Evolutionary conservation across 1,140 invertebrate species (phyloP), one percentile per base, ranked within the genome.

Genomic region (Caenorhabditis inopinata): DNA sequence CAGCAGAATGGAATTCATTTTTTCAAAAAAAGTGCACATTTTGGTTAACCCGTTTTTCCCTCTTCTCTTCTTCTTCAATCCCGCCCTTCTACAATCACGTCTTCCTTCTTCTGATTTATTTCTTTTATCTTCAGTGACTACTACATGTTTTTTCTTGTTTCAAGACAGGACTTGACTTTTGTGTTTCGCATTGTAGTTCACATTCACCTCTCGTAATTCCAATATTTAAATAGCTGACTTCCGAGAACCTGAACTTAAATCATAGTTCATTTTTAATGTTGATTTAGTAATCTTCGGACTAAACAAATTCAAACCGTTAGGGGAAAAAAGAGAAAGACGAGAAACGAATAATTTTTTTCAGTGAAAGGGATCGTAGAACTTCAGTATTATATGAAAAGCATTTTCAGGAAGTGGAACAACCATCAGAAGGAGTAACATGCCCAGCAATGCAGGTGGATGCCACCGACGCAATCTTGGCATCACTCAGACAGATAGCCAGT

Each of bases 81-180:
- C n/a, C 32, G n/a, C 16, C 53, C 18, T 4, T n/a, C 2, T n/a
- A n/a, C 51, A 58, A 58, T 29, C 27, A 58, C 35, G 14, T 27
- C 27, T 16, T 58, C 18, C 51, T 58, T 38, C 38, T 68, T 38
- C 32, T 68, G 58, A 68, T 68, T 68, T 68, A 68, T 68, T 68
- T 25, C n/a, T 21, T 68, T n/a, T 38, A 42, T 29, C 32, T 35
- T 38, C 32, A 21, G 16, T 68, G 6, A 58, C 58, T 21, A 9
- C 12, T 42, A 5, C 38, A 1, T 32, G 16, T 58, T 58, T 16
- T 16, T 68, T 11, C 0, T 68, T 5, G 38, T 42, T 14, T 7
- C 38, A 5, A 42, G n/a, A n/a, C n/a, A n/a, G n/a, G n/a, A n/a
- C n/a, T n/a, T n/a, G n/a, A n/a, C n/a, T n/a, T n/a, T n/a, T n/a